Evolutionary conservation across 2,888 invertebrate genomes (phyloP).

Genomic region (Chorisops tibialis): DNA sequence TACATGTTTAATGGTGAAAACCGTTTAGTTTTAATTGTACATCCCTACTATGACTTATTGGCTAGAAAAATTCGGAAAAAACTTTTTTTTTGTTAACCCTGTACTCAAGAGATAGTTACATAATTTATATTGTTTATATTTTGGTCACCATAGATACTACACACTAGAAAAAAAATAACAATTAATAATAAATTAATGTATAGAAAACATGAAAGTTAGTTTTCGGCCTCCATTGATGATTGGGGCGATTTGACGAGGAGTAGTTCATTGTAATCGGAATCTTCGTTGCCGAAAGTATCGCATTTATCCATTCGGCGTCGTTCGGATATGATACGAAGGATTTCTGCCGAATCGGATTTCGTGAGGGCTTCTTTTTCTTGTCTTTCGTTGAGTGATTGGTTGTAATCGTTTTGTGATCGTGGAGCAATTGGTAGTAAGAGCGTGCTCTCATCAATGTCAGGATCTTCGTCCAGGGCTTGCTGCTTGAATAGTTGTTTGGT

Average conservation of each 20-base stretch:
- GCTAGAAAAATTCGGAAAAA: constrained; percentile 1
- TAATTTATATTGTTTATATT: background rate
- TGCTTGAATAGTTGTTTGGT: constrained; percentile 60
- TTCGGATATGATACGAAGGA: constrained; percentile 51
- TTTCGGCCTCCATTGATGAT: constrained; percentile 44
- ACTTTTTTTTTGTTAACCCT: constrained; percentile 11
- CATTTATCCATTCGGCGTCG: constrained; percentile 49
- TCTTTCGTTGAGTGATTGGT: constrained; percentile 8
- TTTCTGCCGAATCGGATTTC: constrained; percentile 51
- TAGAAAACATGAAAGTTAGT: no score
- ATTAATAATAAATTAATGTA: no score
- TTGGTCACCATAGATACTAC: constrained; percentile 8
- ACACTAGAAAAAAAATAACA: background rate
- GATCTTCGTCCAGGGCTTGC: constrained; percentile 56
- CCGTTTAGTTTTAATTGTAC: constrained; percentile 11
- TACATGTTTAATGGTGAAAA: constrained; percentile 11
- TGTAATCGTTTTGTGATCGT: constrained; percentile 15
- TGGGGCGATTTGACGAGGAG: constrained; percentile 48
- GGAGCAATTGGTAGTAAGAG: constrained; percentile 48
- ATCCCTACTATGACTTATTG: background rate
- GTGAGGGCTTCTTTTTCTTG: constrained; percentile 37
- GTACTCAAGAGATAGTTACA: constrained; percentile 17
- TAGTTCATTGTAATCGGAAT: constrained; percentile 50
- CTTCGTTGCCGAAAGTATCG: constrained; percentile 49
- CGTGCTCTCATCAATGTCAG: constrained; percentile 55